These are phyloP conservation scores for Sinopyrophorus schimmeli DNA, from an alignment of 2,888 invertebrate species.

Conservation along the genomic window DNA sequence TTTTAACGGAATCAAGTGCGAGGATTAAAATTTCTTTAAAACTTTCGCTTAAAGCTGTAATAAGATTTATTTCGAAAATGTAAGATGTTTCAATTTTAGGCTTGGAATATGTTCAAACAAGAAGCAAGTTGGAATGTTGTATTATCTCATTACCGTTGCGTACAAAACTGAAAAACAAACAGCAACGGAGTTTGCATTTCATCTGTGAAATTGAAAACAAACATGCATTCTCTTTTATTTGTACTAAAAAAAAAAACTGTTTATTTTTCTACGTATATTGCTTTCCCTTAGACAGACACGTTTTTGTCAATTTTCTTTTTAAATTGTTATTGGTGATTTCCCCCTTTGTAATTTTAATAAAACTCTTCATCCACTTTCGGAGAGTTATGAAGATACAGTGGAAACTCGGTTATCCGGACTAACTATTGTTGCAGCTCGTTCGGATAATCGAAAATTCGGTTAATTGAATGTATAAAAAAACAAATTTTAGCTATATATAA, in stretches of 20 bases:
- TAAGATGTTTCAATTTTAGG: constrained; percentile 40
- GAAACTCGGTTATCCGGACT: no score
- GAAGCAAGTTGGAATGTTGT: constrained; percentile 37
- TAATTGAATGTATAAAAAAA: no score
- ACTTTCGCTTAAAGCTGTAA: not conserved
- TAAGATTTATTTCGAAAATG: not conserved
- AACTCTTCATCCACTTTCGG: no score
- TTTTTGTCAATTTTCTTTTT: no score
- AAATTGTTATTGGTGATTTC: no score
- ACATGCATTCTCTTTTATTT: constrained; percentile 38
- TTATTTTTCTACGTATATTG: constrained; percentile 20
- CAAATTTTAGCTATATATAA: no score
- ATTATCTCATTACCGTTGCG: constrained; percentile 40
- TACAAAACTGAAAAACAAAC: constrained; percentile 40
- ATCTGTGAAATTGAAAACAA: constrained; percentile 48
- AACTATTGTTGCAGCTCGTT: no score
- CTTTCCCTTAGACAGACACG: constrained; percentile 17
- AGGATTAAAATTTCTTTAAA: not conserved
- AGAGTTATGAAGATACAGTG: no score
- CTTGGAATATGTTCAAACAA: constrained; percentile 35
- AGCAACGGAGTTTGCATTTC: constrained; percentile 44
- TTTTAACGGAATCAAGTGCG: no score
- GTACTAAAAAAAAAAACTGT: no score
- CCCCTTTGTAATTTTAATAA: no score
- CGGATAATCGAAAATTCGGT: no score